These are phyloP conservation scores for Leptinotarsa tumamoca DNA, from an alignment of 2,888 invertebrate species.

Conservation along the genomic window DNA sequence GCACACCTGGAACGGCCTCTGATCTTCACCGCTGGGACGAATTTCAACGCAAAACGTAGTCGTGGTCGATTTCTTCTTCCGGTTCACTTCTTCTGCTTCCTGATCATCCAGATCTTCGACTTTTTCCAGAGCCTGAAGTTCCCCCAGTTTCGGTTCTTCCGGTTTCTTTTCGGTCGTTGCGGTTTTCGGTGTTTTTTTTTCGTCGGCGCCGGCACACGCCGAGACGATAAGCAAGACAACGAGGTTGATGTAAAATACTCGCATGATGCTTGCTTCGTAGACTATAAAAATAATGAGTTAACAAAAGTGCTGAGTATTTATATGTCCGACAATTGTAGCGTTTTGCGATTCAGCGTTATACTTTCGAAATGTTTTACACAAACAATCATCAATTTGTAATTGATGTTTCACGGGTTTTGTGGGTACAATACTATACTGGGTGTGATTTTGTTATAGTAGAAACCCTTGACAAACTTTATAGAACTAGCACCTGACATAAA, in stretches of 20 bases:
- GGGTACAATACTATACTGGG: not conserved
- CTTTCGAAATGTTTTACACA: conserved; percentile 13
- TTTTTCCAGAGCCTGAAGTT: conserved; percentile 31
- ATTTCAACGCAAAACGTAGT: conserved; percentile 68
- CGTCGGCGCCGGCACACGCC: conserved; percentile 21
- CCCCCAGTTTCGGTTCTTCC: conserved; percentile 16
- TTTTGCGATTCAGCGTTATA: conserved; percentile 36
- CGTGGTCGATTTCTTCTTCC: conserved; percentile 64
- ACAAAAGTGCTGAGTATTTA: conserved; percentile 26
- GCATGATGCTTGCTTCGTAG: conserved; percentile 29
- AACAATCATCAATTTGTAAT: conserved; percentile 1
- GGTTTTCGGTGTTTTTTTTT: conserved; percentile 9
- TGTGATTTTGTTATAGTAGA: not conserved
- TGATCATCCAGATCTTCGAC: conserved; percentile 19
- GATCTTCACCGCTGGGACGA: conserved; percentile 61
- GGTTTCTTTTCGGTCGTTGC: conserved; percentile 20
- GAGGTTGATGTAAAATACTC: conserved; percentile 26
- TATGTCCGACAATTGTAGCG: conserved; percentile 21
- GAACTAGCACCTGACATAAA: too few relatives aligned
- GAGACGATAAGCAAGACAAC: conserved; percentile 22
- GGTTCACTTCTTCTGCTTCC: conserved; percentile 52
- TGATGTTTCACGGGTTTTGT: conserved; percentile 1
- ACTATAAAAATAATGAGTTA: conserved; percentile 16
- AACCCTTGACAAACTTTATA: too few relatives aligned
- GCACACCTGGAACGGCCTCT: conserved; percentile 64